Evolutionary conservation across 2,797 vertebrate species (phyloP), one percentile per base, ranked within the genome.

Genomic region (Todus mexicanus): DNA sequence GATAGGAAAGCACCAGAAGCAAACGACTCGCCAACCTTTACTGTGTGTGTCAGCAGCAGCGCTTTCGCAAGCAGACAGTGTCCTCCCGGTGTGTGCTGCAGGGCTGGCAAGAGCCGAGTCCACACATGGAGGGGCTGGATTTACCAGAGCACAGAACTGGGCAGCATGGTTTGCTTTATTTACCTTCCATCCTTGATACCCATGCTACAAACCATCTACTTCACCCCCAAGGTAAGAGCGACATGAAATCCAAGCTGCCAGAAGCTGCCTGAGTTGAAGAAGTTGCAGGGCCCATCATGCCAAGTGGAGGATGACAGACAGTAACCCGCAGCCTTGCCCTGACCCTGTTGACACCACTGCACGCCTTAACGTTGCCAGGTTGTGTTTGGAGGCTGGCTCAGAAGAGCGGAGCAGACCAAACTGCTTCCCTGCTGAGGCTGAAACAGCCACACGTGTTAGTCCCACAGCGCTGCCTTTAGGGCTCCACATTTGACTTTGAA

Each of bases 281-380:
- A 26, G 15, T 10, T 21, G 25, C 38, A 29, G n/a, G 23, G 35
- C 16, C 42, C 43, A 2, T 33, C 3, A 2, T 29, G 42, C 29
- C 66, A 61, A 57, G 11, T 4, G 1, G 14, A 21, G 48, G 59
- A 50, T 6, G 50, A 10, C 20, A 12, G 12, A 2, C 27, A 10
- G 21, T 1, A 13, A 35, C 33, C 15, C 27, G 1, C 18, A 5
- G 2, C 11, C 23, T 47, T 45, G 7, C 4, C 6, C 42, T 0
- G 0, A 4, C 31, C 2, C 0, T 3, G 43, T 57, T 20, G 42
- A 47, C 66, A 33, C 14, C 3, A 3, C 42, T 10, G 25, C 79
- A 47, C 12, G 6, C 19, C 51, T 19, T 20, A 4, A 11, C 9
- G 43, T 1, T 2, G 22, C 73, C 10, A 1, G 2, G 11, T 1